These are phyloP conservation scores for Lichenostomus cassidix DNA, from an alignment of 2,113 vertebrate genomes.

Conservation along the genomic window DNA sequence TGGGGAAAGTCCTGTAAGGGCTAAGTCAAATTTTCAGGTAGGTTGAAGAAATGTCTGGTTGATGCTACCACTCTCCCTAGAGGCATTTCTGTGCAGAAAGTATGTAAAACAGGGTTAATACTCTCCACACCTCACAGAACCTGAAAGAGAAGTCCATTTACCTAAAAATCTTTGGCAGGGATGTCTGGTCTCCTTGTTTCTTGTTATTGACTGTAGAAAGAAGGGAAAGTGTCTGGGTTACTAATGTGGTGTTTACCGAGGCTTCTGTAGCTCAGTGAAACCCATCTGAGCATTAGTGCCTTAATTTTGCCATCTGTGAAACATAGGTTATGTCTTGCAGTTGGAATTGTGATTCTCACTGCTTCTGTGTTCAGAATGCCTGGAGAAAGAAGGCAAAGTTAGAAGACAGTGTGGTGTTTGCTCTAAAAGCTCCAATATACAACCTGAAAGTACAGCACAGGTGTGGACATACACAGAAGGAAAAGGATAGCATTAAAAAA, in stretches of 20 bases:
- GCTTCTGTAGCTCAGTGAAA: background rate
- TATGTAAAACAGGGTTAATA: background rate
- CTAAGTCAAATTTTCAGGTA: background rate
- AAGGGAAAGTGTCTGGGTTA: background rate
- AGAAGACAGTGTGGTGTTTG: background rate
- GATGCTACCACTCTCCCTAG: background rate
- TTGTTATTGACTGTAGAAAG: background rate
- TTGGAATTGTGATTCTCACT: background rate
- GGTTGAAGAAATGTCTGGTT: background rate
- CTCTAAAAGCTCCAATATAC: background rate
- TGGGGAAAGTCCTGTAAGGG: background rate
- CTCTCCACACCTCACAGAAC: background rate
- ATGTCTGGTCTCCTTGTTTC: background rate
- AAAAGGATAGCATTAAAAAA: background rate
- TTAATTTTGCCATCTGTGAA: slow-evolving; percentile 28
- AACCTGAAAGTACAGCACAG: background rate
- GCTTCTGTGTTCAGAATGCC: background rate
- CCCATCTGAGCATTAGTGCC: background rate
- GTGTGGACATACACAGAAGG: background rate
- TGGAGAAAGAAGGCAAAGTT: background rate
- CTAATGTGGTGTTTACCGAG: background rate
- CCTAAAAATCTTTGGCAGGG: slow-evolving; percentile 12
- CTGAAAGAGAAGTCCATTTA: background rate
- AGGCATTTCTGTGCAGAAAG: background rate
- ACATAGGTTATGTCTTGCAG: background rate